phyloP scores from a whole-genome alignment of 2,888 invertebrate genomes.

The Acanthopleura granulata region DNA sequence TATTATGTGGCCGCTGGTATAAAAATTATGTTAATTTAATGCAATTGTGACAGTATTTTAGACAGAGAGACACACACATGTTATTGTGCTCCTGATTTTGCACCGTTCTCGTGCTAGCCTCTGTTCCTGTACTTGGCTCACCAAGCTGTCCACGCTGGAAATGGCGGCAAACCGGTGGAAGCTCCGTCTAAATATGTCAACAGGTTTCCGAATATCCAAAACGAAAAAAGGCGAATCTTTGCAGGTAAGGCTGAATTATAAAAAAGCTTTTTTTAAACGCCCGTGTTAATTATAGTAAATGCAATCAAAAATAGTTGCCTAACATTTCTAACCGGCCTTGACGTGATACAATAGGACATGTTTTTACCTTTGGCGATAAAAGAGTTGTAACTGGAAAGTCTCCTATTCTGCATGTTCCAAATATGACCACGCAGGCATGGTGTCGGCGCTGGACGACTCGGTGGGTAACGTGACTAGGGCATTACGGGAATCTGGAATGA shows the following conservation, averaged over 20 bases:
- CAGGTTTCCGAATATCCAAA: slow-evolving; percentile 78
- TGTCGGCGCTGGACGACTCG: slow-evolving; percentile 40
- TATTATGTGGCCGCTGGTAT: too few relatives aligned
- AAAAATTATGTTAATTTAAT: too few relatives aligned
- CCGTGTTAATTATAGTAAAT: too few relatives aligned
- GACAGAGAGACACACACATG: too few relatives aligned
- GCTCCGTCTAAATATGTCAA: slow-evolving; percentile 80
- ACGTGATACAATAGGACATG: too few relatives aligned
- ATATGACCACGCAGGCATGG: slow-evolving; percentile 30
- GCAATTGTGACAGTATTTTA: too few relatives aligned
- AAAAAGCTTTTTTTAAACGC: too few relatives aligned
- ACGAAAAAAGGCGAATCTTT: slow-evolving; percentile 80
- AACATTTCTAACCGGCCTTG: too few relatives aligned
- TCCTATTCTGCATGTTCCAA: too few relatives aligned
- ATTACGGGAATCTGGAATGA: slow-evolving; percentile 36
- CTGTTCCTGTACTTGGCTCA: slow-evolving; percentile 52
- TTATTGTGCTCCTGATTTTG: not conserved
- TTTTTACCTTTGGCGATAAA: too few relatives aligned
- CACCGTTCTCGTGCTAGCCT: slow-evolving; percentile 35
- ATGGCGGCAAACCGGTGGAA: slow-evolving; percentile 81
- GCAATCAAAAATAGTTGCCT: too few relatives aligned
- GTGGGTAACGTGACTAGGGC: slow-evolving; percentile 39
- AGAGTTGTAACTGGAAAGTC: too few relatives aligned
- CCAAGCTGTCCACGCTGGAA: slow-evolving; percentile 87
- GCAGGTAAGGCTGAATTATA: slow-evolving; percentile 76